Evolutionary conservation across 2,888 invertebrate genomes (phyloP), one percentile per base, ranked within the genome.

Genomic region (Drosophila peninsularis): DNA sequence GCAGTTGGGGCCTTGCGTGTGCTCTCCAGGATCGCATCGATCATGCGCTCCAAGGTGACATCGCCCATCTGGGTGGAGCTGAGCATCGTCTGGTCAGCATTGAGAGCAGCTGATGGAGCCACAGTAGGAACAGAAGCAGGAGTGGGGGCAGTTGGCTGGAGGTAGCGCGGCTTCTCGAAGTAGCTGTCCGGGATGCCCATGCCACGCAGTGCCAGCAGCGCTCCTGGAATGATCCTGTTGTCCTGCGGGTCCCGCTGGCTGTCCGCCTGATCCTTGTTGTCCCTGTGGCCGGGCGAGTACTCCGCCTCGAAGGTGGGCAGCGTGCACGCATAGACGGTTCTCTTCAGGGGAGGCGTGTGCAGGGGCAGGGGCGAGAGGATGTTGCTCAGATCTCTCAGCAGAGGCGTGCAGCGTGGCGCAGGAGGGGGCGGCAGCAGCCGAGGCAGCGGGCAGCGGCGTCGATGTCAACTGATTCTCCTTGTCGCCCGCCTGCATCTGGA

Each of bases 21-120:
- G 75, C 92, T 92, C 73, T 92, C 92, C 19, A 92, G 73, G 54
- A 92, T 92, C 32, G 92, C 92, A 66, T 92, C 92, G 63, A 92
- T 92, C 92, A 92, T 92, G 49, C 90, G 90, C 55, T 92, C 92
- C 62, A 92, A 70, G 2, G 92, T 92, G 14, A 87, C 88, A 70
- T 92, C 92, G 14, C 92, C 92, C 91, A 92, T 92, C 66, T 88
- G 88, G 2, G 89, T 90, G 17, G 92, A 92, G 55, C 90, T 92
- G 5, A 91, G 72, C 0, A 80, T 78, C 13, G 79, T 71, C 39
- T 79, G 80, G 10, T 78, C 82, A 32, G 6, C 37, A 10, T 0
- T 4, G 11, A 32, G 36, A 17, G 41, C 13, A 37, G 17, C n/a
- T n/a, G 49, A 11, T 6, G 45, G 41, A 90, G 75, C 1, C 75